Evolutionary conservation across 2,888 invertebrate genomes (phyloP).

Genomic region (Asteroscopus sphinx): DNA sequence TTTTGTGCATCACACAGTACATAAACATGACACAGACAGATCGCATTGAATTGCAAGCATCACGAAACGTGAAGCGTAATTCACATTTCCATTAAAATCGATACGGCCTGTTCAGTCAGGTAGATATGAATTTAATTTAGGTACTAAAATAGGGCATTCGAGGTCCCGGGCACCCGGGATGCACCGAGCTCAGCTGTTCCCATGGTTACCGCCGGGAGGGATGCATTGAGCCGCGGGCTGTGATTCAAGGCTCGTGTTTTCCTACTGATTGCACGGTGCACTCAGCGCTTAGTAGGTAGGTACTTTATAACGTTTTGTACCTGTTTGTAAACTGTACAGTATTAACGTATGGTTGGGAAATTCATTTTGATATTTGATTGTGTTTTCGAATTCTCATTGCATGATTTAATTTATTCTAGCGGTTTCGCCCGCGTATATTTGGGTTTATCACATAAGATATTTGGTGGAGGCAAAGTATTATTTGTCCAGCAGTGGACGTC

Average conservation of each 20-base stretch:
- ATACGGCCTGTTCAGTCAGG: constrained; percentile 5
- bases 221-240: constrained; percentile 24
- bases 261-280: constrained; percentile 35
- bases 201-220: constrained; percentile 30
- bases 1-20: background rate
- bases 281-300: background rate
- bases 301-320: constrained; percentile 14
- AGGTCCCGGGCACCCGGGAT: constrained; percentile 26
- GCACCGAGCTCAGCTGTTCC: constrained; percentile 32
- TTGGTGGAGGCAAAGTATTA: too few relatives aligned
- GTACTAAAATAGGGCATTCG: constrained; percentile 12
- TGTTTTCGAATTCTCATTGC: too few relatives aligned
- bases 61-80: background rate
- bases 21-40: background rate
- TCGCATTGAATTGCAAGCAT: background rate
- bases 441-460: too few relatives aligned
- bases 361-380: background rate
- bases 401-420: too few relatives aligned
- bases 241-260: constrained; percentile 20
- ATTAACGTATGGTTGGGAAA: constrained; percentile 5
- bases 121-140: constrained; percentile 10
- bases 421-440: too few relatives aligned
- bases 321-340: background rate
- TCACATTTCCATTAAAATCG: constrained; percentile 8
- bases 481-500: too few relatives aligned